phyloP scores from a whole-genome alignment of 2,797 vertebrate species.

The Microcaecilia unicolor region DNA sequence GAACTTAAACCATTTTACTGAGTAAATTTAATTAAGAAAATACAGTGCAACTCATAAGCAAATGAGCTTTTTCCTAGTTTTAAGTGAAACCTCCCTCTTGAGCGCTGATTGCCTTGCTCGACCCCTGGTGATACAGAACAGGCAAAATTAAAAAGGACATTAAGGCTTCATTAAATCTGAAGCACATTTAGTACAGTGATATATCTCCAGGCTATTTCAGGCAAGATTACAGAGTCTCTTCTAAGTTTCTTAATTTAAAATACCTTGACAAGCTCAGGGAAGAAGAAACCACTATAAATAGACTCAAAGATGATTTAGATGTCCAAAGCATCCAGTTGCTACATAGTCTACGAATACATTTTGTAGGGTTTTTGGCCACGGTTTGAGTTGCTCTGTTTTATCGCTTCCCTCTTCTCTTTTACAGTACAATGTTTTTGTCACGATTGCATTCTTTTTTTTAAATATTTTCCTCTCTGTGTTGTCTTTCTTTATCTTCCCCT shows the following conservation, averaged over 20 bases:
- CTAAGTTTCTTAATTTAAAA: slow-evolving; percentile 68
- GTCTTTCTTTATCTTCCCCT: too few species aligned
- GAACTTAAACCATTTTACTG: slow-evolving; percentile 69
- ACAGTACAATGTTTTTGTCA: too few species aligned
- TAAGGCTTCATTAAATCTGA: slow-evolving; percentile 81
- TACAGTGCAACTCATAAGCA: slow-evolving; percentile 74
- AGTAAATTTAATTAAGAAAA: slow-evolving; percentile 78
- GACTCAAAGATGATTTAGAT: slow-evolving; percentile 29
- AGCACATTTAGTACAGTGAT: slow-evolving; percentile 75
- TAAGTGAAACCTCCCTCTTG: slow-evolving; percentile 66
- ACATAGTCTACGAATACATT: too few species aligned
- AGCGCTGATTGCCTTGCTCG: slow-evolving; percentile 67
- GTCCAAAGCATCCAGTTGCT: slow-evolving; percentile 15
- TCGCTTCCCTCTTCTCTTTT: too few species aligned
- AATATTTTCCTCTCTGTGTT: too few species aligned
- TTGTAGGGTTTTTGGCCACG: too few species aligned
- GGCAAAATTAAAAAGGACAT: slow-evolving; percentile 76
- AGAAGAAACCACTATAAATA: slow-evolving; percentile 11
- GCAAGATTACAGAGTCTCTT: slow-evolving; percentile 64
- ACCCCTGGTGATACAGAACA: slow-evolving; percentile 70
- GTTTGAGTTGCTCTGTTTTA: too few species aligned
- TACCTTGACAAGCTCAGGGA: slow-evolving; percentile 56
- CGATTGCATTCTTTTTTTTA: too few species aligned
- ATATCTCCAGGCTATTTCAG: slow-evolving; percentile 71
- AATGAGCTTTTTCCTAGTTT: slow-evolving; percentile 69